phyloP scores from a whole-genome alignment of 2,888 invertebrate species.

The Synergus laeviventris region DNA sequence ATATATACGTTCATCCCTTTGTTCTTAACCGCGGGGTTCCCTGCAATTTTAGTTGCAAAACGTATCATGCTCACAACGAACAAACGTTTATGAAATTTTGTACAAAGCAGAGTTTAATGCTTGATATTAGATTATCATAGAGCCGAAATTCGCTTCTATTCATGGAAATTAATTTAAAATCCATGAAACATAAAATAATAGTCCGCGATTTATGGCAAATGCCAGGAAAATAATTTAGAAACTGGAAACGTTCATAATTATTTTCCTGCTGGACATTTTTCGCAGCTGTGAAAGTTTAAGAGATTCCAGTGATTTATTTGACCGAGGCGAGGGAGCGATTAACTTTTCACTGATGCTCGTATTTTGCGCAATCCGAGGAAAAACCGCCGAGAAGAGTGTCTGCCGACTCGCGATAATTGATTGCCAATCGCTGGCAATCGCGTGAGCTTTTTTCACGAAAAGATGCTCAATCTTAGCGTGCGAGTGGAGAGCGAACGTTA shows the following conservation, averaged over 20 bases:
- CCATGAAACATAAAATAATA: background rate
- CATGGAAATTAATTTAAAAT: too few species aligned
- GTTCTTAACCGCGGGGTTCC: conserved; percentile 24
- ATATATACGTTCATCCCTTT: conserved; percentile 43
- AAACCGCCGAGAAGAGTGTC: conserved; percentile 15
- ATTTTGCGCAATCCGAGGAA: conserved; percentile 17
- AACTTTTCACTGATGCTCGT: conserved; percentile 16
- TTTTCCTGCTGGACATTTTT: background rate
- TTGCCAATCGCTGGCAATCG: conserved; percentile 17
- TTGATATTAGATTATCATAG: background rate
- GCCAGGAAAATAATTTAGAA: background rate
- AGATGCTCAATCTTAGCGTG: background rate
- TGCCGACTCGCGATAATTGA: conserved; percentile 28
- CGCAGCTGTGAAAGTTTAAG: conserved; percentile 3
- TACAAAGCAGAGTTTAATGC: conserved; percentile 21
- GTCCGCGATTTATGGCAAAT: background rate
- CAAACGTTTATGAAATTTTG: conserved; percentile 23
- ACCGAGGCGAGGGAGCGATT: conserved; percentile 16
- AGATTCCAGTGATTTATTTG: conserved; percentile 26
- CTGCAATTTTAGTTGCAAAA: conserved; percentile 21
- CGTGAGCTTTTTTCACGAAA: conserved; percentile 13
- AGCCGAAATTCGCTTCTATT: too few species aligned
- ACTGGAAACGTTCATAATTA: background rate
- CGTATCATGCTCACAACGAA: conserved; percentile 25
- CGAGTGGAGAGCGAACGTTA: background rate